These are phyloP conservation scores for Mythimna loreyi DNA, from an alignment of 2,888 invertebrate genomes.

Conservation along the genomic window DNA sequence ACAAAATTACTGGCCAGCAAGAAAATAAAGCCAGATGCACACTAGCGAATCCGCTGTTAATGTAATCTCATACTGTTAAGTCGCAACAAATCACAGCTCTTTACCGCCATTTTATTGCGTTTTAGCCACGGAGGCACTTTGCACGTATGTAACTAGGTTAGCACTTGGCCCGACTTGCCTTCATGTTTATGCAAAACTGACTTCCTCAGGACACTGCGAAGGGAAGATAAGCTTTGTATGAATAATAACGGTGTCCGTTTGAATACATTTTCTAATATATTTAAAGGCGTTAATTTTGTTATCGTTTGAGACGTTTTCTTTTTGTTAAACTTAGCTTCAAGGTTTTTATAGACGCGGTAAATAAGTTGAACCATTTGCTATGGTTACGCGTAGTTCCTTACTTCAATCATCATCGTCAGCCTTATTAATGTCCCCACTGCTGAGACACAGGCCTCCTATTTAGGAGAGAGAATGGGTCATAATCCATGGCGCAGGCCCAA, in stretches of 20 bases:
- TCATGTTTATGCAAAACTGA: conserved; percentile 65
- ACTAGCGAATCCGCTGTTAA: conserved; percentile 16
- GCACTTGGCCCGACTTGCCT: conserved; percentile 37
- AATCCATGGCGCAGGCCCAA: too few species aligned
- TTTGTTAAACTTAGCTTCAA: conserved; percentile 26
- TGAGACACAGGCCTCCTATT: too few species aligned
- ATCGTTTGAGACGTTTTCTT: conserved; percentile 23
- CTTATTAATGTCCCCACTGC: too few species aligned
- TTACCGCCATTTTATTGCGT: conserved; percentile 56
- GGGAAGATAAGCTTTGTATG: conserved; percentile 63
- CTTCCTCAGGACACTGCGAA: conserved; percentile 63
- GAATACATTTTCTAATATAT: conserved; percentile 60
- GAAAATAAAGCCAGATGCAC: conserved; percentile 24
- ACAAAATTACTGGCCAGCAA: conserved; percentile 1
- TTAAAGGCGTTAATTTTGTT: conserved; percentile 42
- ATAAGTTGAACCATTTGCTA: too few species aligned
- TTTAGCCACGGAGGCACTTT: conserved; percentile 31
- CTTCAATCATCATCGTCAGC: too few species aligned
- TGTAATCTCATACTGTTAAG: conserved; percentile 47
- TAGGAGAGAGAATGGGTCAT: too few species aligned
- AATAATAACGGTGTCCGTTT: conserved; percentile 64
- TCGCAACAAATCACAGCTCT: conserved; percentile 51
- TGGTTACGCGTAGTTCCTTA: too few species aligned
- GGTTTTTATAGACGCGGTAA: too few species aligned
- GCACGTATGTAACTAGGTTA: conserved; percentile 60